phyloP scores from a whole-genome alignment of 2,797 vertebrate species.

The Microctenopoma lineatum region DNA sequence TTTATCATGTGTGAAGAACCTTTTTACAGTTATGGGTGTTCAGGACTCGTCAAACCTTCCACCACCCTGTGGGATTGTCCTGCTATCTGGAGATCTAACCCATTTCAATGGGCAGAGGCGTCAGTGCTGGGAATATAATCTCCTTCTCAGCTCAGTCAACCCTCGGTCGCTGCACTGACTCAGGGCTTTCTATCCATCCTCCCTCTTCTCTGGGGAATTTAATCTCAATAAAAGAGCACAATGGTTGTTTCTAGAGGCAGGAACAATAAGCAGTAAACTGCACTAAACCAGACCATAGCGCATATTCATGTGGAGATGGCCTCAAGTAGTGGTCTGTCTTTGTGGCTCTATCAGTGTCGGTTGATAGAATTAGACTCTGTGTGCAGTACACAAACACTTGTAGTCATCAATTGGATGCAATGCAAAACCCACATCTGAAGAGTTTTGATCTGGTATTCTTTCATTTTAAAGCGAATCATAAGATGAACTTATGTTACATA shows the following conservation, averaged over 20 bases:
- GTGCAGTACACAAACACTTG: not conserved
- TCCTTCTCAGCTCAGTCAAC: slow-evolving; percentile 50
- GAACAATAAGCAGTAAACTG: slow-evolving; percentile 17
- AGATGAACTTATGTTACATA: too few relatives aligned
- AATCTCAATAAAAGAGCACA: slow-evolving; percentile 26
- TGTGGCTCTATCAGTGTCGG: not conserved
- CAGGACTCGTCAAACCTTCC: slow-evolving; percentile 20
- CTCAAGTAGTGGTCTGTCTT: not conserved
- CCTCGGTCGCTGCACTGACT: slow-evolving; percentile 43
- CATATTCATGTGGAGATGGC: slow-evolving; percentile 9
- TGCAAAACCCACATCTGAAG: too few relatives aligned
- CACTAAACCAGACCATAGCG: slow-evolving; percentile 21
- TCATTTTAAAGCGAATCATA: too few relatives aligned
- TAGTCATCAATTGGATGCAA: not conserved
- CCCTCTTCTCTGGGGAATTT: slow-evolving; percentile 34
- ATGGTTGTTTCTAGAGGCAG: slow-evolving; percentile 22
- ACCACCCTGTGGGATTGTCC: slow-evolving; percentile 23
- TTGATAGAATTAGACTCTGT: not conserved
- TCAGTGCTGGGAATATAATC: slow-evolving; percentile 49
- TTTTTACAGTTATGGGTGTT: slow-evolving; percentile 17
- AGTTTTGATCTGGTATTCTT: too few relatives aligned
- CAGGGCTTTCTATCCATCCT: slow-evolving; percentile 40
- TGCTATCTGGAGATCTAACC: slow-evolving; percentile 21
- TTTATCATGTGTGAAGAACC: slow-evolving; percentile 11
- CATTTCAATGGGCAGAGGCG: slow-evolving; percentile 32